Percentiles rank a stretch among this genome's conserved stretches.
phyloP scores from a whole-genome alignment of 2,888 invertebrate genomes.

The Melanostoma scalare region DNA sequence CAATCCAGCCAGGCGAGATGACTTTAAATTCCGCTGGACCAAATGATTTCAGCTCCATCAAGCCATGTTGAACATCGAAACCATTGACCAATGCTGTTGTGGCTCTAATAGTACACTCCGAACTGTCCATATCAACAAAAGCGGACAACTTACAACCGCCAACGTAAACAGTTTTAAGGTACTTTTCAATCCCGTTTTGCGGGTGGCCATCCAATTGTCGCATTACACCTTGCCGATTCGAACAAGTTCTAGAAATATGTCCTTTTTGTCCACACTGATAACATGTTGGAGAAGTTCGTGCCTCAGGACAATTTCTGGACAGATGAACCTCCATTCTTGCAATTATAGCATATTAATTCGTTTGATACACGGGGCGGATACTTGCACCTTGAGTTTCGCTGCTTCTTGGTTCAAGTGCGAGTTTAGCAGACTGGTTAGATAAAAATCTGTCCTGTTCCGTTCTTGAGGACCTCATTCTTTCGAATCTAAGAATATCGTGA shows the following conservation, averaged over 20 bases:
- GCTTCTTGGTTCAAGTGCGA: not conserved
- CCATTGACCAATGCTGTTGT: conserved; percentile 9
- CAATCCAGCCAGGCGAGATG: not conserved
- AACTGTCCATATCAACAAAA: conserved; percentile 25
- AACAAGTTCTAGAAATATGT: not conserved
- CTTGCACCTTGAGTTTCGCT: conserved; percentile 4
- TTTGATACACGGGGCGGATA: not conserved
- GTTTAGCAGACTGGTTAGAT: not conserved
- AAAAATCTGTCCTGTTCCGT: conserved; percentile 9
- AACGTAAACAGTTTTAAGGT: conserved; percentile 3
- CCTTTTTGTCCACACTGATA: conserved; percentile 5
- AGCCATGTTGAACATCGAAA: conserved; percentile 4
- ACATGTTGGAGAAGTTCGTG: not conserved
- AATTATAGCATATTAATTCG: conserved; percentile 24
- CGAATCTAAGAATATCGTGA: not conserved
- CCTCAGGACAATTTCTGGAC: conserved; percentile 11
- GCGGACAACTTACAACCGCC: not conserved
- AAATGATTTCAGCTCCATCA: conserved; percentile 11
- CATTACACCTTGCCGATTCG: conserved; percentile 1
- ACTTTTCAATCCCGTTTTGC: conserved; percentile 11
- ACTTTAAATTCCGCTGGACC: conserved; percentile 20
- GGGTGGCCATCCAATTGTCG: not conserved
- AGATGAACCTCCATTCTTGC: conserved; percentile 1
- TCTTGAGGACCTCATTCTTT: conserved; percentile 14
- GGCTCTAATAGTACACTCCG: conserved; percentile 10